Base-by-base conservation (phyloP, 2,888 invertebrate genomes). In the Aporophyla lueneburgensis region DNA sequence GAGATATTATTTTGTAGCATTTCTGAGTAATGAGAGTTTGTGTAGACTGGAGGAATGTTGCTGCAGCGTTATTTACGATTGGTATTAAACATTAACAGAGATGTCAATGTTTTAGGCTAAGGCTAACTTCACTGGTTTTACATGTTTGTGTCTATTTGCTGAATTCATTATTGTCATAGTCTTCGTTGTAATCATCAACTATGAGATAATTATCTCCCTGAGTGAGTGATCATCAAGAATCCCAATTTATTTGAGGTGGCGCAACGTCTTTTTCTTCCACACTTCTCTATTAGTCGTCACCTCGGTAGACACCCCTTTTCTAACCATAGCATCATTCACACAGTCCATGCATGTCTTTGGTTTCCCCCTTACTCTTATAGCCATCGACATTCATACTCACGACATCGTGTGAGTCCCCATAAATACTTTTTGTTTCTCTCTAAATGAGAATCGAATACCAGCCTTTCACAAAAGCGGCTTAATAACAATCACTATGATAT, bases 1-100 rank as follows among this genome's bases (percentile, higher is more conserved):
- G 62, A 79, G 59, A 71, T 61, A 71, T 65, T 71, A 74, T 67
- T 78, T 67, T 66, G 71, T 71, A 61, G 68, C 14, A 33, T 79
- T 58, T 14, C 21, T 67, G 51, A 46, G 56, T 58, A 51, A 66
- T 61, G 16, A 33, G n/a, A 40, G 43, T 33, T 49, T 56, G 49
- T 56, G 12, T n/a, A 24, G 16, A 46, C 24, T 53, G 19, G 16
- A 24, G 51, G 40, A 51, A 70, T 54, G 16, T 24, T 63, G 51
- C 9, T 53, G 14, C 16, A 33, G 33, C n/a, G 16, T 40, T 40
- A 46, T 51, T 21, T 65, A 51, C 19, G 27, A 59, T 58, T 12
- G 46, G 12, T 54, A 51, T 9, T 70, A 49, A 58, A 49, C 21
- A 21, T 53, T 69, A 24, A 73, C 58, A 9, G 21, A 58, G 2